These are phyloP conservation scores for Nesidiocoris tenuis DNA, from an alignment of 2,888 invertebrate species.

Conservation along the genomic window DNA sequence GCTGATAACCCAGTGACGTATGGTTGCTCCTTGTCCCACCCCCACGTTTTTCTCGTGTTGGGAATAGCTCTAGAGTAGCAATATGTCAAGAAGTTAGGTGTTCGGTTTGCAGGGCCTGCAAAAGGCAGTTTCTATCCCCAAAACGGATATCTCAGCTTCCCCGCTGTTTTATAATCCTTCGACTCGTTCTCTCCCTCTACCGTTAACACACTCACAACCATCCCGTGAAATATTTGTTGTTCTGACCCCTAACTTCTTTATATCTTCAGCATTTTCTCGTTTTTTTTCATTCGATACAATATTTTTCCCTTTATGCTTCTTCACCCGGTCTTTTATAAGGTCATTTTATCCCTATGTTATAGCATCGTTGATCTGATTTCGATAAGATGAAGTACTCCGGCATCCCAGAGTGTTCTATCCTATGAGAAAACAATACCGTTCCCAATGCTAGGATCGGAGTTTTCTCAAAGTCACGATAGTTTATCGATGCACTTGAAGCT, in stretches of 20 bases:
- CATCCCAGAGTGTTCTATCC: too few species aligned
- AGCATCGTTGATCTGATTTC: too few species aligned
- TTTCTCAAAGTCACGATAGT: too few species aligned
- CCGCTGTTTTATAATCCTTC: slow-evolving; percentile 38
- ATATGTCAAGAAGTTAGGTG: slow-evolving; percentile 39
- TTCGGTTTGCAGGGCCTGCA: slow-evolving; percentile 29
- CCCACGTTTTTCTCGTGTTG: neutral
- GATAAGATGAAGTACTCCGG: too few species aligned
- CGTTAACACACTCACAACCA: slow-evolving; percentile 11
- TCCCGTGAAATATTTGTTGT: slow-evolving; percentile 33
- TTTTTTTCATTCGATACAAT: slow-evolving; percentile 30
- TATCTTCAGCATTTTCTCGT: neutral
- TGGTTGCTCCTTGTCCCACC: neutral
- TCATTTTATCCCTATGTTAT: slow-evolving; percentile 27
- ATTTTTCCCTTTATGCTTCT: slow-evolving; percentile 22
- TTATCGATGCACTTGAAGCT: too few species aligned
- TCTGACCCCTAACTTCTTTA: slow-evolving; percentile 39
- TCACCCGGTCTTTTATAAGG: slow-evolving; percentile 20
- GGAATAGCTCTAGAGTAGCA: neutral
- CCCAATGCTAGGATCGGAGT: too few species aligned
- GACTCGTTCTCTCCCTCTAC: slow-evolving; percentile 4
- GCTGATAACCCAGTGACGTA: neutral
- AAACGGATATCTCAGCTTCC: slow-evolving; percentile 24
- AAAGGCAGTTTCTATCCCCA: slow-evolving; percentile 32
- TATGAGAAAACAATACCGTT: too few species aligned